Conservation (phyloP, 2,888 invertebrate species). For the Clitarchus hookeri region DNA sequence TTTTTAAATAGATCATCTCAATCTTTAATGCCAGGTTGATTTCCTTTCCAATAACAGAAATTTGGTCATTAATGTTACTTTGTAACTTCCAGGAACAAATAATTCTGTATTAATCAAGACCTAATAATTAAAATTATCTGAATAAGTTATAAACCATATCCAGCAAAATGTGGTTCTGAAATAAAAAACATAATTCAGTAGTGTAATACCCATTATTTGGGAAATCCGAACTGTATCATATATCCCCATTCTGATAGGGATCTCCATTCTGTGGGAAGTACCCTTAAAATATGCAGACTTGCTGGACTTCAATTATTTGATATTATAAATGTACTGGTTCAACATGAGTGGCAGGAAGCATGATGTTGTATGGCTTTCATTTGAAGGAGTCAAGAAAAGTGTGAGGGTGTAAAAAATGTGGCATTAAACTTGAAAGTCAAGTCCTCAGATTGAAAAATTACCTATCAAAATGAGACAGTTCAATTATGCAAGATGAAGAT, state of each 20-base stretch:
- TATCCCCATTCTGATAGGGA: background rate
- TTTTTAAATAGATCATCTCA: no score
- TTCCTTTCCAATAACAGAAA: no score
- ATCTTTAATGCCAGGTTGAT: no score
- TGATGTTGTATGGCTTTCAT: slow-evolving; percentile 18
- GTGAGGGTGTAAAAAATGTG: slow-evolving; percentile 22
- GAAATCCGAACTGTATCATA: background rate
- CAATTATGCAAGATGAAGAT: background rate
- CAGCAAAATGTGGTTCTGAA: no score
- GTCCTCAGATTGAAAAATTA: slow-evolving; percentile 1
- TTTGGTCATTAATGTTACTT: no score
- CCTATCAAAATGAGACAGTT: background rate
- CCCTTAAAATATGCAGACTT: background rate
- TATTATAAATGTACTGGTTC: background rate
- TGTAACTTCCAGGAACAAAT: no score
- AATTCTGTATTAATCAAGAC: no score
- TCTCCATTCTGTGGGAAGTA: background rate
- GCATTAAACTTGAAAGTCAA: background rate
- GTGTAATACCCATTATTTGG: background rate
- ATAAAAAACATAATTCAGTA: no score
- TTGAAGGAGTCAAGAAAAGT: background rate
- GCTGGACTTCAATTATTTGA: background rate
- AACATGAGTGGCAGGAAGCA: slow-evolving; percentile 3
- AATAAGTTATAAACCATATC: no score
- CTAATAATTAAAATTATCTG: no score